Evolutionary conservation across 2,888 invertebrate genomes (phyloP), one percentile per base, ranked within the genome.

Genomic region (Dryomyza anilis): DNA sequence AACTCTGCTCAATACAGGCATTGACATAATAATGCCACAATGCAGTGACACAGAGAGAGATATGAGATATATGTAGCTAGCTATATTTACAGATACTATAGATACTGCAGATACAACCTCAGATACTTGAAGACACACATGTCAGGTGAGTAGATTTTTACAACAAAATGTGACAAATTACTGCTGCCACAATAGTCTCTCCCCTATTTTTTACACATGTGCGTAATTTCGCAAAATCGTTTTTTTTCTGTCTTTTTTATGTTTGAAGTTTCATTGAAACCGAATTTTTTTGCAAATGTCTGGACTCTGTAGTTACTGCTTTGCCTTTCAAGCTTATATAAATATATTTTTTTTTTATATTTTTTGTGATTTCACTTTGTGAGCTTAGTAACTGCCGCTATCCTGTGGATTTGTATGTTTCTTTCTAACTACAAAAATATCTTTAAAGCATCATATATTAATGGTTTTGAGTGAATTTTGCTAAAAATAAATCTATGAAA

Each of bases 21-120:
- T 73, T 76, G 76, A 76, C 73, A 73, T 76, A 75, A 75, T 75
- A 77, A 75, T 76, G 74, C 73, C 72, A 70, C 72, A 76, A 77
- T 77, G 75, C 75, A 65, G 70, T 70, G 67, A 67, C 69, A 70
- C 70, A 66, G n/a, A n/a, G n/a, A n/a, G n/a, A n/a, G n/a, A n/a
- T n/a, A n/a, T n/a, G n/a, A n/a, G n/a, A n/a, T n/a, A n/a, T n/a
- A n/a, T n/a, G n/a, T 62, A 64, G 58, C 63, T 60, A 57, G 43
- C 43, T 64, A 27, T 21, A 50, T 33, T 7, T 3, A 25, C 21
- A 0, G 36, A 8, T 69, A 75, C 70, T 66, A 73, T 67, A 53
- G 7, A 5, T 7, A 12, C 39, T 39, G 12, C 39, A 39, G 14
- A 39, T n/a, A 39, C 29, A 45, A n/a, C n/a, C n/a, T n/a, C 23